Base-by-base conservation (phyloP, 2,888 invertebrate species). In the Diachrysia chrysitis region DNA sequence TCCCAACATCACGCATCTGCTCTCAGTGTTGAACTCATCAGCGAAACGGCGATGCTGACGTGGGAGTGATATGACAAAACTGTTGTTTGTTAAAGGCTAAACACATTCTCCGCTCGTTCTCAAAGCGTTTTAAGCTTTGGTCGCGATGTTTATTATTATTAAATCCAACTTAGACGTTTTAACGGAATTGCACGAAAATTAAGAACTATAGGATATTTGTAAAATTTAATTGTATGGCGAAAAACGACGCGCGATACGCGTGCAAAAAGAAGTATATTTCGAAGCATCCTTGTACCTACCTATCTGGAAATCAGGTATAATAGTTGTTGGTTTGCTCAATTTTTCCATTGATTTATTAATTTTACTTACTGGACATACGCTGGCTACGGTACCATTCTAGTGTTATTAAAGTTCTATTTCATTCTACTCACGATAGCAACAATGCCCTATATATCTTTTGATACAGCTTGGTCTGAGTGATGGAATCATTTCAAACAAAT, bases 31-130 rank as follows among this genome's bases (percentile, higher is more conserved):
- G 58, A 65, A 66, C 58, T 61, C 69, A 70, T 81, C 76, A 66
- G 63, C 35, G 48, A 64, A 66, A 55, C 46, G n/a, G n/a, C n/a
- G 62, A 63, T 73, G 10, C 21, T 59, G 53, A 73, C 69, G 83
- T 85, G 78, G 78, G 83, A 83, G 77, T 83, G 79, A 83, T 84
- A 86, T 85, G 85, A 84, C 85, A 82, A 83, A 85, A 82, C 79
- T 71, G 79, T 82, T 82, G 81, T 79, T 81, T 70, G 73, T 63
- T 55, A 65, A 46, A 23, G 55, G 23, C 54, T 61, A n/a, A 51
- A 71, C 51, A 58, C 21, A 60, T 29, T 71, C 0, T 19, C 16
- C 54, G 17, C 57, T 32, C 14, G 1, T 2, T 9, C 2, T 0
- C 12, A 4, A 25, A 17, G n/a, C n/a, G n/a, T n/a, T n/a, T n/a